Evolutionary conservation across 2,113 vertebrate species (phyloP).

Genomic region (Pygoscelis antarcticus): DNA sequence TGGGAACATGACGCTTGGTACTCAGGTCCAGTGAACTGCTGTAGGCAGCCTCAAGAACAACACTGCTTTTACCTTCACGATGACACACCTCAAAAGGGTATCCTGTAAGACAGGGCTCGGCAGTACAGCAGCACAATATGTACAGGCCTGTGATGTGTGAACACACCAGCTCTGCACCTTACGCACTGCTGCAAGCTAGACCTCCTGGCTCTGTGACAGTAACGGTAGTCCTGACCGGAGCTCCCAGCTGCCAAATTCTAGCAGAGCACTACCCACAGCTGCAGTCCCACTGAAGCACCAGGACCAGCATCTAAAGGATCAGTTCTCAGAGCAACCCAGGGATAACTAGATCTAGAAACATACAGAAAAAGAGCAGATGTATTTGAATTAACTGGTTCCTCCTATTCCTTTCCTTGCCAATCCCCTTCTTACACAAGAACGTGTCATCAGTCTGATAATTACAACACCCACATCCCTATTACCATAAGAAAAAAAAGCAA

Average conservation of each 20-base stretch:
- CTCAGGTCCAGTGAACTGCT: neutral
- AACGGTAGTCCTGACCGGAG: neutral
- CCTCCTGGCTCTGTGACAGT: neutral
- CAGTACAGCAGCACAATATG: fast-evolving
- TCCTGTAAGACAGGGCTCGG: neutral
- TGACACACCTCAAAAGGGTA: neutral
- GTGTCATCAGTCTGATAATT: neutral
- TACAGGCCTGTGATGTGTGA: neutral
- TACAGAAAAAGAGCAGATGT: neutral
- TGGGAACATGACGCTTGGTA: neutral
- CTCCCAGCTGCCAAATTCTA: neutral
- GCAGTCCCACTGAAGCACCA: neutral
- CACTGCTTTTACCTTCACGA: neutral
- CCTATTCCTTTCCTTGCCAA: constrained; percentile 12
- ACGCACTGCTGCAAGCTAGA: neutral
- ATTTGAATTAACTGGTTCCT: constrained; percentile 7
- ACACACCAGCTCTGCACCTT: neutral
- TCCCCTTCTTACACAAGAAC: neutral
- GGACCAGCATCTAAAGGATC: neutral
- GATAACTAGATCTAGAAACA: neutral
- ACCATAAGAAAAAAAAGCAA: neutral
- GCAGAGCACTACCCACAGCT: neutral
- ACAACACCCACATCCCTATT: neutral
- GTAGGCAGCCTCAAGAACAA: neutral
- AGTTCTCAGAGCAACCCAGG: neutral